These are phyloP conservation scores for Lysiphlebus fabarum DNA, from an alignment of 1,140 invertebrate species.

Conservation along the genomic window DNA sequence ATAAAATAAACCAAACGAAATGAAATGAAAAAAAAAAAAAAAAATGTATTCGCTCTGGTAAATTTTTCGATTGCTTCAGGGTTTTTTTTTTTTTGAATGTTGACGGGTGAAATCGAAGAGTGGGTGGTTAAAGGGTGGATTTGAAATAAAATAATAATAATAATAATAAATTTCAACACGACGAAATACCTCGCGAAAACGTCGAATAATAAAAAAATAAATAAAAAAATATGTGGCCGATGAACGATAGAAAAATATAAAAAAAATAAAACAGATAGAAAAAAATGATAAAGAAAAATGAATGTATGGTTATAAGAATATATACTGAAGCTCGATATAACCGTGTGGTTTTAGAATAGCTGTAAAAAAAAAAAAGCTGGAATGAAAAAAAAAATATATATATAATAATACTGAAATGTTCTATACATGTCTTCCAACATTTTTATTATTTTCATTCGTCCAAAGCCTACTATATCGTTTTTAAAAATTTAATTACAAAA, in stretches of 20 bases:
- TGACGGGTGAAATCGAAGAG: neutral
- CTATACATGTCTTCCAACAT: slow-evolving; percentile 1
- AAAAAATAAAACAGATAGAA: slow-evolving; percentile 16
- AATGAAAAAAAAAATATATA: slow-evolving; percentile 24
- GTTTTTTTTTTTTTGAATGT: slow-evolving; percentile 19
- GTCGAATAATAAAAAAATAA: slow-evolving; percentile 17
- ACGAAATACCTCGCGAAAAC: slow-evolving; percentile 23
- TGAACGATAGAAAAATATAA: neutral
- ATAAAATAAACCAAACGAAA: no score
- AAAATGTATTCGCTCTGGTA: slow-evolving; percentile 21
- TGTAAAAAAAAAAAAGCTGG: neutral
- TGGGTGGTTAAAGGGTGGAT: neutral
- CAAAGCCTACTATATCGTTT: slow-evolving; percentile 15
- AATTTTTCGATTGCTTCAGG: slow-evolving; percentile 26
- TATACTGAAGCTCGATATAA: slow-evolving; percentile 29
- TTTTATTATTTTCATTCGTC: slow-evolving; percentile 7
- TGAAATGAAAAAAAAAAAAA: no score
- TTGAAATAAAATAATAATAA: slow-evolving; percentile 9
- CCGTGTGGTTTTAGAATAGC: slow-evolving; percentile 16
- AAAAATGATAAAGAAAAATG: slow-evolving; percentile 28
- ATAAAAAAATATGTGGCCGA: neutral
- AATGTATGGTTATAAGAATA: slow-evolving; percentile 33
- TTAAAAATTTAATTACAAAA: slow-evolving; percentile 52
- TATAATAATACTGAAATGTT: slow-evolving; percentile 6
- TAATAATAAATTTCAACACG: slow-evolving; percentile 18